These are phyloP conservation scores for Heteromurus nitidus DNA, from an alignment of 2,888 invertebrate genomes.

Conservation along the genomic window DNA sequence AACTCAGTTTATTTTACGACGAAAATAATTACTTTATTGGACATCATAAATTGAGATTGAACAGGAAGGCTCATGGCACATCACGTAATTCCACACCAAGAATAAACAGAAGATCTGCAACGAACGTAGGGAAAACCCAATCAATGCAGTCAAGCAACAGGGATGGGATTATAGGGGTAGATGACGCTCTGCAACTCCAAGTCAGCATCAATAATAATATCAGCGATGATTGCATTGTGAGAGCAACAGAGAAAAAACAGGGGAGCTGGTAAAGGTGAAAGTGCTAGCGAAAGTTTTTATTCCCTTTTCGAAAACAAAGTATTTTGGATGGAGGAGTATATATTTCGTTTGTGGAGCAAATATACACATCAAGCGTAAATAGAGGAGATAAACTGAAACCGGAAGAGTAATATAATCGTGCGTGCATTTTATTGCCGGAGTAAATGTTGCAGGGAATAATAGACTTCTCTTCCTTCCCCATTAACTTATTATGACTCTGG, in stretches of 20 bases:
- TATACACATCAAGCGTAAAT: not conserved
- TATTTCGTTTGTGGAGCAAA: no score
- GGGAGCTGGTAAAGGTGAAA: no score
- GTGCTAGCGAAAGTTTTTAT: no score
- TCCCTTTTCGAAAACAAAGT: no score
- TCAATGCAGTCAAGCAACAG: slow-evolving; percentile 34
- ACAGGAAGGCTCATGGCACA: slow-evolving; percentile 21
- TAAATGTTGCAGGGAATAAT: not conserved
- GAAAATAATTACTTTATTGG: slow-evolving; percentile 68
- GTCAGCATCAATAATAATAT: no score
- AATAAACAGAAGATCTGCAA: no score
- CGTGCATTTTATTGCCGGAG: slow-evolving; percentile 1
- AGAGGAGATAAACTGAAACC: slow-evolving; percentile 5
- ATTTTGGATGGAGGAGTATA: no score
- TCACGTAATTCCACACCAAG: slow-evolving; percentile 18
- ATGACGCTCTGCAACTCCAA: no score
- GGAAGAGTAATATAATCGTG: not conserved
- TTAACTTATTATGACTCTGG: not conserved
- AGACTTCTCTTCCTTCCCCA: not conserved
- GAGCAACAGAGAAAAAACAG: no score
- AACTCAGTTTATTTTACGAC: slow-evolving; percentile 61
- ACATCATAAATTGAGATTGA: slow-evolving; percentile 62
- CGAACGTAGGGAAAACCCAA: no score
- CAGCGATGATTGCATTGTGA: no score
- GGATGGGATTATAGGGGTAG: no score